Conservation (phyloP, 2,113 vertebrate species). For the Sturnus vulgaris region DNA sequence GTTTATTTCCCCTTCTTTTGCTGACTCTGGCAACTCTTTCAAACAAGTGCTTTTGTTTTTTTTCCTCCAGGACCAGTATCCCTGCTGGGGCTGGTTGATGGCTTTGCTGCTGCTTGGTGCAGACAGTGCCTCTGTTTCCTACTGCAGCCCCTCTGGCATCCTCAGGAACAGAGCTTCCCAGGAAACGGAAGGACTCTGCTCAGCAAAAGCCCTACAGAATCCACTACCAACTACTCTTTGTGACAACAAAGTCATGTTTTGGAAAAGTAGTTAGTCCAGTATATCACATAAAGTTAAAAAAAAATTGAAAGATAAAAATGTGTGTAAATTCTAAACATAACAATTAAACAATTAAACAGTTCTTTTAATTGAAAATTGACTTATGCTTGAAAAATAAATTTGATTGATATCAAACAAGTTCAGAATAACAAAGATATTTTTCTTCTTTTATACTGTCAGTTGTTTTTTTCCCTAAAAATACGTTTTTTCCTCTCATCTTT, state of each 20-base stretch:
- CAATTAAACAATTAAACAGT: neutral
- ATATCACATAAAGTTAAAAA: neutral
- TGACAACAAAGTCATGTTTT: neutral
- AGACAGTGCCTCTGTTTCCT: neutral
- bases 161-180: neutral
- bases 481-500: neutral
- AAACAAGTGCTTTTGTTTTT: neutral
- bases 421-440: neutral
- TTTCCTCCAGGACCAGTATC: neutral
- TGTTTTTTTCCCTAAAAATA: neutral
- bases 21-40: neutral
- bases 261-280: neutral
- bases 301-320: neutral
- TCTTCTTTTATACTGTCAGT: neutral
- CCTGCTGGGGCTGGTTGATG: neutral
- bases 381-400: neutral
- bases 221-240: neutral
- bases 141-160: neutral
- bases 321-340: neutral
- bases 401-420: neutral
- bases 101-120: neutral
- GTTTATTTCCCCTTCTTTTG: neutral
- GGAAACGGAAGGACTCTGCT: neutral
- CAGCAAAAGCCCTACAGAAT: neutral
- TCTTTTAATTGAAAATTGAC: neutral